Base-by-base conservation (phyloP, 2,113 vertebrate genomes). In the Xenopus borealis region DNA sequence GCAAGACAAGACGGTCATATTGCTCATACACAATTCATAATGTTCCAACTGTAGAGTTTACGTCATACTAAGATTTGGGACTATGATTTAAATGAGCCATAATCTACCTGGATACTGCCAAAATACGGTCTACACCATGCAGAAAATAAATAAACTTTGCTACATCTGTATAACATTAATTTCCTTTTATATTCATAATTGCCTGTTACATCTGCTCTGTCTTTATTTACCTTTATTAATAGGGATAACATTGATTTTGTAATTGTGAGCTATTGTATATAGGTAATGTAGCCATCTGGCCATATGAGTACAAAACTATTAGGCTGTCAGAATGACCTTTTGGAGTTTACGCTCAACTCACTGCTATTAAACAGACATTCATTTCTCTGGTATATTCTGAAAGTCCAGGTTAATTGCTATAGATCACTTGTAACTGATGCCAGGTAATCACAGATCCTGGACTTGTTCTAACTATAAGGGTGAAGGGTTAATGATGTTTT, bases 401-500 rank as follows among this genome's bases (percentile, higher is more conserved):
- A 70, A 77, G 67, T 64, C 62, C 67, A 70, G 67, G 74, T 70
- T 77, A 77, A 70, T 70, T 70, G 74, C 53, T 47, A 64, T 47
- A 70, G 74, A 64, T 77, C 74, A 63, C 66, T 76, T 57, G 66
- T 52, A 76, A 76, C 47, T 40, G 69, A 69, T 46, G 66, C 74
- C 59, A 70, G 67, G 30, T 70, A 69, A 64, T 76, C 74, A 70
- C 16, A 18, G 59, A 64, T 62, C 74, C 58, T 27, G 7, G 30
- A 47, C 19, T 68, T 27, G 66, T 19, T 64, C 74, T 44, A 20
- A 53, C 47, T 46, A n/a, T 46, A 47, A 7, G 19, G 74, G 74
- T 70, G 67, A 75, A 77, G 67, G 66, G 74, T 77, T 77, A 77
- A 77, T 70, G 66, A 77, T 30, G 61, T 64, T 70, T 77, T 77